Conservation (phyloP, 2,113 vertebrate genomes). For the Cheirogaleus medius region DNA sequence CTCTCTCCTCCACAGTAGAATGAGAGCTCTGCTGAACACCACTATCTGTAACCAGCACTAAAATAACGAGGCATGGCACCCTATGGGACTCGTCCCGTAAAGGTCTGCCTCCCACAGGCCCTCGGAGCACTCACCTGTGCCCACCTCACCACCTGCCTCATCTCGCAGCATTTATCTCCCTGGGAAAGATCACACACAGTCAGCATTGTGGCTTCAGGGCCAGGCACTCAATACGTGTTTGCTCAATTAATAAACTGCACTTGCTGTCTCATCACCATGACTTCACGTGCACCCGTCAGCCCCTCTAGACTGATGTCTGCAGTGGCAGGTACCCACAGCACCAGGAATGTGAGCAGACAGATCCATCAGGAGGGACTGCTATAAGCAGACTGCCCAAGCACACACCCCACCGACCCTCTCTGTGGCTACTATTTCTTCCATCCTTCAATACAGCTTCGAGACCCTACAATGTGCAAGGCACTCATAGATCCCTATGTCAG, state of each 20-base stretch:
- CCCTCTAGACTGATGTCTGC: background rate
- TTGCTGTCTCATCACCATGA: background rate
- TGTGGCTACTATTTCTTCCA: background rate
- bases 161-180: fast-evolving
- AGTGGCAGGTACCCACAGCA: fast-evolving
- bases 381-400: background rate
- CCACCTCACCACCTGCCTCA: background rate
- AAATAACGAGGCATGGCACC: fast-evolving
- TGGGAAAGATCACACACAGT: background rate
- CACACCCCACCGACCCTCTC: fast-evolving
- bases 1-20: background rate
- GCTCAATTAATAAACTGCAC: background rate
- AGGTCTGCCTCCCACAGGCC: too few relatives aligned
- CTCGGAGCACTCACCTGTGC: background rate
- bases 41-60: background rate
- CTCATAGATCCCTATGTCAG: background rate
- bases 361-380: background rate
- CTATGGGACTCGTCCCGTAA: background rate
- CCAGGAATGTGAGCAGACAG: background rate
- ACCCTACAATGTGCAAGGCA: background rate
- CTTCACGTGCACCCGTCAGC: too few relatives aligned
- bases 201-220: background rate
- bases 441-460: background rate
- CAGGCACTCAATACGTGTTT: background rate
- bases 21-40: background rate